Base-by-base conservation (phyloP, 1,140 invertebrate species). In the Coelopa frigida region DNA sequence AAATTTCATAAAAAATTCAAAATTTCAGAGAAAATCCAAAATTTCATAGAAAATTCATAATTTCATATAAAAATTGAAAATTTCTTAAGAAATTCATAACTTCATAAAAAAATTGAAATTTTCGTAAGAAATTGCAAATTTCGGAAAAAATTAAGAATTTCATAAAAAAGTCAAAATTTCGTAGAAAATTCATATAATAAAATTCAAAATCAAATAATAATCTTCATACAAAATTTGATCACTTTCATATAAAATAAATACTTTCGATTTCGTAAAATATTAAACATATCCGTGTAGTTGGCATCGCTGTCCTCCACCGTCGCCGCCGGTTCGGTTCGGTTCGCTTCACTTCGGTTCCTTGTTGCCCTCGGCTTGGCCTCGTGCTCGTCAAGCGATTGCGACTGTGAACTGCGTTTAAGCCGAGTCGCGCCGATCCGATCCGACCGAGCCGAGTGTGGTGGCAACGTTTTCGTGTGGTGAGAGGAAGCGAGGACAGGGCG, bases 311-410 rank as follows among this genome's bases (percentile, higher is more conserved):
- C n/a, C n/a, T 8, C 14, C 27, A 14, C 27, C 27, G 27, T 29
- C 27, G 27, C 27, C 27, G 27, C 14, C 27, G 29, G 44, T 46
- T 38, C 32, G 38, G 32, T 22, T 46, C 44, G 26, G 32, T 38
- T 46, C 44, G 23, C 15, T 37, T 36, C 44, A 37, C 33, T 46
- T 33, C 23, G 33, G 32, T 46, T 29, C 27, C 14, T 8, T 29
- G 8, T 29, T 29, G 27, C 27, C 14, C 27, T 29, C 14, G 8
- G 27, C 27, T 29, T 29, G 8, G n/a, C n/a, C n/a, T n/a, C n/a
- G n/a, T n/a, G n/a, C n/a, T n/a, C n/a, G n/a, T n/a, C n/a, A n/a
- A n/a, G n/a, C n/a, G n/a, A n/a, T n/a, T n/a, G n/a, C n/a, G n/a
- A n/a, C n/a, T n/a, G n/a, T n/a, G n/a, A n/a, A n/a, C n/a, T n/a